Conservation (phyloP, 2,888 invertebrate species). For the Gibbula magus region DNA sequence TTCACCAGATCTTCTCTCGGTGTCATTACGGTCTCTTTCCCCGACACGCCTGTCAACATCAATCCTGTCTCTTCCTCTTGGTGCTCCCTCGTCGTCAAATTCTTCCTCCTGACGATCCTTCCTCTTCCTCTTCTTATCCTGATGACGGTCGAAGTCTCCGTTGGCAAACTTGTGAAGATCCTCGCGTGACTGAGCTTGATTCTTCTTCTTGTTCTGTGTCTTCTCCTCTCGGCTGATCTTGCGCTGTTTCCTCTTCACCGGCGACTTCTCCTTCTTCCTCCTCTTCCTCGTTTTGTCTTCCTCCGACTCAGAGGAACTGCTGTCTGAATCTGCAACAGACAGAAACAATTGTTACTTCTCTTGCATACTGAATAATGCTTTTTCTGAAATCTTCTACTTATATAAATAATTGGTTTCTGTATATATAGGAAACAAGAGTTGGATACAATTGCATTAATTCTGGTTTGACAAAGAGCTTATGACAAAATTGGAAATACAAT, state of each 20-base stretch:
- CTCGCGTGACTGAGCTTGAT: neutral
- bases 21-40: constrained; percentile 13
- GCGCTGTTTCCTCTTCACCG: constrained; percentile 15
- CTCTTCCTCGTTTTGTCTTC: constrained; percentile 35
- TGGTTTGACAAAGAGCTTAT: no score
- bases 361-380: neutral
- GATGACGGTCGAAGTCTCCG: constrained; percentile 25
- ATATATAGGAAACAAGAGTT: no score
- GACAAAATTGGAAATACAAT: no score
- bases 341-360: neutral
- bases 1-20: neutral
- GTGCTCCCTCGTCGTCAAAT: neutral
- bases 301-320: constrained; percentile 38
- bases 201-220: neutral
- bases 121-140: constrained; percentile 25
- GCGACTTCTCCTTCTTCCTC: constrained; percentile 30
- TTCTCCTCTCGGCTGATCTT: neutral
- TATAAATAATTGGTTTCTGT: no score
- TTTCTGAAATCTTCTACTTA: no score
- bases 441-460: no score
- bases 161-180: neutral
- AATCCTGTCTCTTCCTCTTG: constrained; percentile 27
- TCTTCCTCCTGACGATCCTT: neutral
- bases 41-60: neutral
- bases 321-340: constrained; percentile 48